A percentile compares a stretch with the other conserved stretches of the same genome.
Conservation (phyloP, 2,888 invertebrate genomes). For the Acronicta psi region DNA sequence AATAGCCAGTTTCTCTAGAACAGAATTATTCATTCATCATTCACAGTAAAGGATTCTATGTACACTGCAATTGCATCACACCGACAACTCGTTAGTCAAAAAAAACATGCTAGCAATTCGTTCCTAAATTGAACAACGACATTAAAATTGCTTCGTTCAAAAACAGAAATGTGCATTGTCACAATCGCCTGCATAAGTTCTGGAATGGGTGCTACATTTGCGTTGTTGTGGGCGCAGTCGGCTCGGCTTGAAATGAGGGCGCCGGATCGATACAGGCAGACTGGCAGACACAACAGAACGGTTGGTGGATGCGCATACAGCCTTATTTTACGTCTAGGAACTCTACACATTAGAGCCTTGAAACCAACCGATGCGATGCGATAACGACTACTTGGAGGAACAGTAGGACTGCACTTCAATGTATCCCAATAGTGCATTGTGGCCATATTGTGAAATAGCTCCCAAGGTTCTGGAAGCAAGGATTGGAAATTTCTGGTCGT, state of each 20-base stretch:
- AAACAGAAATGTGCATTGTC: constrained; percentile 54
- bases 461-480: constrained; percentile 34
- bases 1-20: constrained; percentile 34
- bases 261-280: constrained; percentile 89
- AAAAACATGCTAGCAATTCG: constrained; percentile 46
- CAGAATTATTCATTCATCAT: constrained; percentile 37
- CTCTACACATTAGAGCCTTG: constrained; percentile 30
- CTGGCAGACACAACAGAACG: constrained; percentile 82
- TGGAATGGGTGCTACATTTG: constrained; percentile 70
- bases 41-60: constrained; percentile 34
- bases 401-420: constrained; percentile 25
- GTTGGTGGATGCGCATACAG: constrained; percentile 48
- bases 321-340: constrained; percentile 47
- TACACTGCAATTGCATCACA: constrained; percentile 27
- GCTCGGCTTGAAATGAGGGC: constrained; percentile 83
- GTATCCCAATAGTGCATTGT: constrained; percentile 36
- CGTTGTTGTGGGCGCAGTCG: constrained; percentile 77
- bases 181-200: constrained; percentile 61
- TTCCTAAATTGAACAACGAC: constrained; percentile 47
- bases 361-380: constrained; percentile 35
- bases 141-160: constrained; percentile 43
- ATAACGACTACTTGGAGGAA: constrained; percentile 39
- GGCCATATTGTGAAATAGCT: constrained; percentile 31
- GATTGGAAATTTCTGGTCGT: constrained; percentile 26
- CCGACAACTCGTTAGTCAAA: constrained; percentile 28